These are phyloP conservation scores for Suncus etruscus DNA, from an alignment of 2,113 vertebrate species.

Conservation along the genomic window DNA sequence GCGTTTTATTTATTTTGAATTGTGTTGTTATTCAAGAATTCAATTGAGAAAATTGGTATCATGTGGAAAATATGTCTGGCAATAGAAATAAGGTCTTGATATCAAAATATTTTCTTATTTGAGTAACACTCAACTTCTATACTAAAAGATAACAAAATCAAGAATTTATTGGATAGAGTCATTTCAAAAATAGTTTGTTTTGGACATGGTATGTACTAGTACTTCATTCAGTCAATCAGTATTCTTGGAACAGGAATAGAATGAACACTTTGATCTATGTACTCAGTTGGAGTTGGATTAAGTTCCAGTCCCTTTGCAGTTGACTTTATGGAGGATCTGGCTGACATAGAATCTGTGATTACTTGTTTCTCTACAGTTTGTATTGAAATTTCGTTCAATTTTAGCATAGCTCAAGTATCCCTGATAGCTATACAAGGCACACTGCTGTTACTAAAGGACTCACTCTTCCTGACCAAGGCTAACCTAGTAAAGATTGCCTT, in stretches of 20 bases:
- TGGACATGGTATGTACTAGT: not conserved
- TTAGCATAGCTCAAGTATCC: conserved; percentile 29
- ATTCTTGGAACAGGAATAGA: not conserved
- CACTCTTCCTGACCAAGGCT: conserved; percentile 6
- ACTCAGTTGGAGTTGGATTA: not conserved
- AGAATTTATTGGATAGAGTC: not conserved
- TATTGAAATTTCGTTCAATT: conserved; percentile 37
- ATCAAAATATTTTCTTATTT: conserved; percentile 3
- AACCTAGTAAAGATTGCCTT: conserved; percentile 47
- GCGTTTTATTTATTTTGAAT: not conserved
- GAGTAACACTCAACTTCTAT: not conserved
- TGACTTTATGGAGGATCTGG: not conserved
- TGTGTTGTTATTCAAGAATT: not conserved
- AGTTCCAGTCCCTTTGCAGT: not conserved
- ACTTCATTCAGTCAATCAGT: not conserved
- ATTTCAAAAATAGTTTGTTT: not conserved
- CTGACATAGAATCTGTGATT: not conserved
- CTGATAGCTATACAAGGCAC: not conserved
- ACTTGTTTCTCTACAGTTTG: not conserved
- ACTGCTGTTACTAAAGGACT: not conserved
- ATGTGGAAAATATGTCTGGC: not conserved
- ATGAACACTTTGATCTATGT: not conserved
- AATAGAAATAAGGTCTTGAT: not conserved
- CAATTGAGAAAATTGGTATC: not conserved
- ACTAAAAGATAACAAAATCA: conserved; percentile 28